phyloP scores from a whole-genome alignment of 2,113 vertebrate species.

The Triplophysa tibetana region DNA sequence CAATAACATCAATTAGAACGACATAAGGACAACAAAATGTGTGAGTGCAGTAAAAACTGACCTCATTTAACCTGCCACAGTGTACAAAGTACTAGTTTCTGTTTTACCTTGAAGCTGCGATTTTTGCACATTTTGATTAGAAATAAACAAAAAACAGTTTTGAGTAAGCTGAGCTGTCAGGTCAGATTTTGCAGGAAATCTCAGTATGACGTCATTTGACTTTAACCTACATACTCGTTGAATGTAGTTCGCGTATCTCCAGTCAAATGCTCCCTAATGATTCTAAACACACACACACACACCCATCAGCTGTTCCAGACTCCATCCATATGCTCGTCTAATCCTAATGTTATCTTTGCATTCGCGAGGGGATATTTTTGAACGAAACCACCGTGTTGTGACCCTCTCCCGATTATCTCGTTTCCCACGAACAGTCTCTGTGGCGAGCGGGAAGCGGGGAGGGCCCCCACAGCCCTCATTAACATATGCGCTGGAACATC shows the following conservation, averaged over 20 bases:
- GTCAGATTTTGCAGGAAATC: too few relatives aligned
- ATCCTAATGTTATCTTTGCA: slow-evolving; percentile 53
- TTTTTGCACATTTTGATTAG: too few relatives aligned
- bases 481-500: slow-evolving; percentile 53
- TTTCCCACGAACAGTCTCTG: slow-evolving; percentile 51
- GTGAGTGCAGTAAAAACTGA: too few relatives aligned
- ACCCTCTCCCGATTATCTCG: slow-evolving; percentile 25
- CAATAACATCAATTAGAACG: too few relatives aligned
- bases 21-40: too few relatives aligned
- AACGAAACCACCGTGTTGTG: neutral
- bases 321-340: slow-evolving; percentile 52
- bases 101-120: too few relatives aligned
- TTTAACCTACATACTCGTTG: too few relatives aligned
- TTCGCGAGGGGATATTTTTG: slow-evolving; percentile 33
- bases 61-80: too few relatives aligned
- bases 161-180: too few relatives aligned
- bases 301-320: slow-evolving; percentile 23
- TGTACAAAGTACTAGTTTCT: too few relatives aligned
- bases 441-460: slow-evolving; percentile 24
- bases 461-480: slow-evolving; percentile 12
- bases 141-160: too few relatives aligned
- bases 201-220: too few relatives aligned
- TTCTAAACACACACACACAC: neutral
- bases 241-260: neutral
- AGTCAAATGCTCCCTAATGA: neutral